Evolutionary conservation across 2,797 vertebrate genomes (phyloP).

Genomic region (Pangasius macronema): DNA sequence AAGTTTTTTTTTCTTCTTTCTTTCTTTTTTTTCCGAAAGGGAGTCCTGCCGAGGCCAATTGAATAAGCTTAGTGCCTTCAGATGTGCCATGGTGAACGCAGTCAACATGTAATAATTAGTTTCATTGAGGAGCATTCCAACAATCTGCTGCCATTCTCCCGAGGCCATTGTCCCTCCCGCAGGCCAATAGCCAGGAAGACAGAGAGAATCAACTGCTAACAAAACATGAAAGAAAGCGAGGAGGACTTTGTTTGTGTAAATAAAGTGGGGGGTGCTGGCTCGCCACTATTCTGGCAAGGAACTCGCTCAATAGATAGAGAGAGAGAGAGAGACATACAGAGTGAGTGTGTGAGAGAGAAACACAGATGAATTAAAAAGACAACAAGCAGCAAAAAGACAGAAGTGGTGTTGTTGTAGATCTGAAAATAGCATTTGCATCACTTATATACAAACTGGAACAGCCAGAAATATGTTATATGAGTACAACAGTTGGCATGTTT

Average conservation of each 20-base stretch:
- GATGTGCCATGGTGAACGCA: conserved; percentile 99
- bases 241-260: conserved; percentile 99
- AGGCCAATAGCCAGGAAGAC: conserved; percentile 99
- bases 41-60: conserved; percentile 97
- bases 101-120: conserved; percentile 99
- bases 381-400: conserved; percentile 38
- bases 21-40: conserved; percentile 83
- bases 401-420: conserved; percentile 15
- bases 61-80: conserved; percentile 99
- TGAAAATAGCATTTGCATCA: not conserved
- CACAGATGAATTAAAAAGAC: conserved; percentile 49
- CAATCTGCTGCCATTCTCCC: conserved; percentile 99
- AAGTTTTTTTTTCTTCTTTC: conserved; percentile 60
- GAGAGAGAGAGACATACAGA: conserved; percentile 19
- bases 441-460: conserved; percentile 13
- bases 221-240: conserved; percentile 99
- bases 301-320: conserved; percentile 48
- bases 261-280: conserved; percentile 93
- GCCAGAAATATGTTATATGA: conserved; percentile 15
- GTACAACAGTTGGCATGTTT: not conserved
- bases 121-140: conserved; percentile 99
- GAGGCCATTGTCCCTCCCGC: conserved; percentile 92
- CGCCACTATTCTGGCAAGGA: conserved; percentile 68
- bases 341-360: conserved; percentile 23
- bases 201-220: conserved; percentile 99